These are phyloP conservation scores for Halocaridina rubra DNA, from an alignment of 2,888 invertebrate genomes.

Conservation along the genomic window DNA sequence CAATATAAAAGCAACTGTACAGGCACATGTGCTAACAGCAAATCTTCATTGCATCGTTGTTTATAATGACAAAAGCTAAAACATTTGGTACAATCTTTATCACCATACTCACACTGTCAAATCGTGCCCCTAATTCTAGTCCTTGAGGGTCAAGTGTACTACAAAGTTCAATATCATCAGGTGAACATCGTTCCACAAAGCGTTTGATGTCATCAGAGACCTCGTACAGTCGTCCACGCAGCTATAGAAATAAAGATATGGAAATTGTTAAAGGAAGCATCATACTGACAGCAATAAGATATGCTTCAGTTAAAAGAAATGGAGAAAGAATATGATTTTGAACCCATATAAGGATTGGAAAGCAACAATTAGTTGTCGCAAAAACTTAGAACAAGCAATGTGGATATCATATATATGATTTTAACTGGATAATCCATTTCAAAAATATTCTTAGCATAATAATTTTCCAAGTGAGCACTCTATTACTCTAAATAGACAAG, in stretches of 20 bases:
- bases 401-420: no score
- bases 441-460: no score
- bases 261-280: not conserved
- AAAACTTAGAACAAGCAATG: not conserved
- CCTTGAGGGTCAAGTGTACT: conserved; percentile 23
- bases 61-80: no score
- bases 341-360: no score
- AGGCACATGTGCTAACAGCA: no score
- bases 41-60: no score
- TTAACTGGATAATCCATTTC: no score
- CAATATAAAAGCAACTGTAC: no score
- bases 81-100: no score
- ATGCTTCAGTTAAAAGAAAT: not conserved
- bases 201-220: conserved; percentile 29
- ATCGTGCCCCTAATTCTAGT: conserved; percentile 24
- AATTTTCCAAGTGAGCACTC: no score
- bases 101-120: conserved; percentile 42
- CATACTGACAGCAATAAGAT: not conserved
- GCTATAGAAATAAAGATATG: not conserved
- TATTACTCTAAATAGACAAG: no score
- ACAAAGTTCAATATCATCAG: conserved; percentile 36
- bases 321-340: not conserved
- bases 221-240: conserved; percentile 37
- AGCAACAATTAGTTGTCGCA: not conserved
- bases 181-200: conserved; percentile 35